Evolutionary conservation across 2,113 vertebrate genomes (phyloP).

Genomic region (Bufo gargarizans): DNA sequence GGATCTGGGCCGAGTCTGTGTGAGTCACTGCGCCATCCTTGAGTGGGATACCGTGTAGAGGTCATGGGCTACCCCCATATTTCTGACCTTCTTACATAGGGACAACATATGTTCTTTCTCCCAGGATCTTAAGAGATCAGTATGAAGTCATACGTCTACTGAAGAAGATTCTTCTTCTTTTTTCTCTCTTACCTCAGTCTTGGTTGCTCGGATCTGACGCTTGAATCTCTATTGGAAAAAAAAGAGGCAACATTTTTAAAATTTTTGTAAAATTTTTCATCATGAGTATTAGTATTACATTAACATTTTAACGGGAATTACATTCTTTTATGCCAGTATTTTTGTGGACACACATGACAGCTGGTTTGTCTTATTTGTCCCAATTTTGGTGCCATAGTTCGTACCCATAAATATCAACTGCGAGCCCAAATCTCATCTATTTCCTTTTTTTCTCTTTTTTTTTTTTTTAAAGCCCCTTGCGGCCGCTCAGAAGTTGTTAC

Average conservation of each 20-base stretch:
- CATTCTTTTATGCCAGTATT: neutral
- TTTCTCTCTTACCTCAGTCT: constrained; percentile 69
- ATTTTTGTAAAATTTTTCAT: neutral
- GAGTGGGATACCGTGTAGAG: too few relatives aligned
- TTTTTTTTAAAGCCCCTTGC: neutral
- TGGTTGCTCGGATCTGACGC: constrained; percentile 70
- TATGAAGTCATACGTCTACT: neutral
- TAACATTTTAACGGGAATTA: neutral
- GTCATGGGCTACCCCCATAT: too few relatives aligned
- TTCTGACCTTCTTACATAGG: too few relatives aligned
- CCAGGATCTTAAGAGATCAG: neutral
- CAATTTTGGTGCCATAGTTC: neutral
- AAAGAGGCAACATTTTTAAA: neutral
- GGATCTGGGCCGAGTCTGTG: too few relatives aligned
- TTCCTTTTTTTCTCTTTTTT: neutral
- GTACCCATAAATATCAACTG: neutral
- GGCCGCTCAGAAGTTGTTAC: neutral
- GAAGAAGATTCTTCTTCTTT: neutral
- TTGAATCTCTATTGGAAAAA: constrained; percentile 69
- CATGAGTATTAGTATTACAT: neutral
- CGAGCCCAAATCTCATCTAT: neutral
- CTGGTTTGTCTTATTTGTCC: neutral
- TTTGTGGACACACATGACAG: neutral
- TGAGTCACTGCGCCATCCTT: too few relatives aligned
- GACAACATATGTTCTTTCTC: neutral